Conservation (phyloP, 2,888 invertebrate species). For the Lypha dubia region DNA sequence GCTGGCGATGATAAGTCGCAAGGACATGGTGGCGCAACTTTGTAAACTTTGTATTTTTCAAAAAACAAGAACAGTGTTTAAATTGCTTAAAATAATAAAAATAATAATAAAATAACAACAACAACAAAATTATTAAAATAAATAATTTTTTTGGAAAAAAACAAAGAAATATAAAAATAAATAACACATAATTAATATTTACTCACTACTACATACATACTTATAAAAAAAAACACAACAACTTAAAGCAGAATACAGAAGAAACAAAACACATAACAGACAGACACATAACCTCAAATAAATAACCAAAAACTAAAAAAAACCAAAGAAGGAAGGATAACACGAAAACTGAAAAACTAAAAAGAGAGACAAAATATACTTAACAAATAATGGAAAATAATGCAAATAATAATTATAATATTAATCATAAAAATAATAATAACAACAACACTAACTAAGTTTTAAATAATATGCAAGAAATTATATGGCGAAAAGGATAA, state of each 20-base stretch:
- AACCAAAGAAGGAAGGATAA: not conserved
- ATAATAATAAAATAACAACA: constrained; percentile 53
- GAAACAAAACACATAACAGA: constrained; percentile 24
- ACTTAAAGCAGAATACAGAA: constrained; percentile 28
- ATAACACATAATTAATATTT: constrained; percentile 47
- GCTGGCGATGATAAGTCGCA: constrained; percentile 76
- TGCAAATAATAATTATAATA: constrained; percentile 50
- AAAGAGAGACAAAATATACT: constrained; percentile 36
- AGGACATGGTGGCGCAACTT: constrained; percentile 76
- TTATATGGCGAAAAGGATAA: constrained; percentile 60
- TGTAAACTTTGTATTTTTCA: constrained; percentile 73
- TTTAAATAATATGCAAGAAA: constrained; percentile 69
- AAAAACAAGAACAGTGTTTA: constrained; percentile 61
- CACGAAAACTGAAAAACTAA: constrained; percentile 1
- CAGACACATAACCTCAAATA: constrained; percentile 67
- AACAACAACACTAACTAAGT: constrained; percentile 69
- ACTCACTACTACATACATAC: constrained; percentile 33
- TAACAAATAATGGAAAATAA: constrained; percentile 69
- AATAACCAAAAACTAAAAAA: constrained; percentile 58
- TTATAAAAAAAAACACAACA: constrained; percentile 24
- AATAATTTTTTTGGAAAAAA: constrained; percentile 48
- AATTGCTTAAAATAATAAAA: constrained; percentile 63
- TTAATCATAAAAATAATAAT: constrained; percentile 56
- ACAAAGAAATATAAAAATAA: not conserved
- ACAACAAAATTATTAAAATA: constrained; percentile 46